Conservation (phyloP, 2,797 vertebrate species). For the Austrolebias charrua region DNA sequence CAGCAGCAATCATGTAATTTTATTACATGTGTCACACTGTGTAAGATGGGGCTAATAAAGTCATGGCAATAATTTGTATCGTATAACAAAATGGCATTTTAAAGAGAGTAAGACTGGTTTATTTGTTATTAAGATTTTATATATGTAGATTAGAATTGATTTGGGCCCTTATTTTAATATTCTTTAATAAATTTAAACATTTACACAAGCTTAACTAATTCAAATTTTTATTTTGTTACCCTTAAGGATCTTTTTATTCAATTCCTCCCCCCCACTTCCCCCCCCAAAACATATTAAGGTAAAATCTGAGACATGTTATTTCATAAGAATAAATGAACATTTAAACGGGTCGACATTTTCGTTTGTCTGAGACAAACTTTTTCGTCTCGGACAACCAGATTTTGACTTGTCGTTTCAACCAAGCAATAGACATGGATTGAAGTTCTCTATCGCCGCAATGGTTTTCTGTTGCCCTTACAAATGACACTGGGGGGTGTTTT, state of each 20-base stretch:
- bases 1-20: conserved; percentile 1
- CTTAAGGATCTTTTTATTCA: neutral
- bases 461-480: too few species aligned
- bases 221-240: neutral
- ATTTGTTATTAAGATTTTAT: neutral
- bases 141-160: neutral
- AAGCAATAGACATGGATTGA: too few species aligned
- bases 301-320: neutral
- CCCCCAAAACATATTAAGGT: neutral
- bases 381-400: too few species aligned
- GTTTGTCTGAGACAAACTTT: too few species aligned
- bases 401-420: too few species aligned
- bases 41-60: conserved; percentile 5
- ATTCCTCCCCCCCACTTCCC: too few species aligned
- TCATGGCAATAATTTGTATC: conserved; percentile 2
- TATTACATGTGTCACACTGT: neutral
- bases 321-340: neutral
- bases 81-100: neutral
- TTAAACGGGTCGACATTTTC: too few species aligned
- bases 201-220: neutral
- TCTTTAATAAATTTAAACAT: neutral
- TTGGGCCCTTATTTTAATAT: neutral
- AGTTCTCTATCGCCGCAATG: too few species aligned
- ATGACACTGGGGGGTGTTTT: too few species aligned
- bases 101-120: neutral